Evolutionary conservation across 1,140 invertebrate species (phyloP), one percentile per base, ranked within the genome.

Genomic region (Microplitis demolitor): DNA sequence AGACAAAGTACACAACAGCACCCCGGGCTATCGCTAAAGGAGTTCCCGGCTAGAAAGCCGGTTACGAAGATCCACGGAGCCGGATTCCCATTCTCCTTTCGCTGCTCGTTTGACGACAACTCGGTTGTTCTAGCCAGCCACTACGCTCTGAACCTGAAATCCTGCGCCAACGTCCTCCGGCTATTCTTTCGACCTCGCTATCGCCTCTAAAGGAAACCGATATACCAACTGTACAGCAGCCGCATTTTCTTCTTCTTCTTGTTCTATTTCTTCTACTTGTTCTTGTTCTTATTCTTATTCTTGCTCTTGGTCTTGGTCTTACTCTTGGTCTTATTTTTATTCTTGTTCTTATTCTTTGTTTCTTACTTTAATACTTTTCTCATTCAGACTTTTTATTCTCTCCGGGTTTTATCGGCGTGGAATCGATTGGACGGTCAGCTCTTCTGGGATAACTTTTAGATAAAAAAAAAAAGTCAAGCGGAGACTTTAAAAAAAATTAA

Each of bases 11-110:
- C 24, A 24, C 24, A 24, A 16, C 33, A 60, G 33, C 53, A 69
- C 51, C 51, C 51, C 66, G 66, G 51, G 54, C 66, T 69, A 56
- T 69, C 31, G 66, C 54, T 60, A 61, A 58, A 60, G 54, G 56
- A 58, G 68, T 60, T 31, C 39, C 66, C 56, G 77, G 80, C 77
- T 81, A 79, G 79, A 81, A 81, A 82, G 80, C 81, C 81, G 77
- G 83, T 83, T 84, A 80, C 80, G 81, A 81, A 84, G 63, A 66
- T 66, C 33, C 63, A n/a, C 60, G 14, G 24, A 24, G 24, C 24
- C 24, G 24, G 24, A 24, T 24, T 24, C 24, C 24, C 24, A 24
- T 62, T 37, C 63, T 35, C 63, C 63, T 51, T 39, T 66, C 63
- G 11, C 33, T 34, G 62, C 63, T 67, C 51, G 53, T 66, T 66